Conservation (phyloP, 2,888 invertebrate species). For the Drosophila gaucha region DNA sequence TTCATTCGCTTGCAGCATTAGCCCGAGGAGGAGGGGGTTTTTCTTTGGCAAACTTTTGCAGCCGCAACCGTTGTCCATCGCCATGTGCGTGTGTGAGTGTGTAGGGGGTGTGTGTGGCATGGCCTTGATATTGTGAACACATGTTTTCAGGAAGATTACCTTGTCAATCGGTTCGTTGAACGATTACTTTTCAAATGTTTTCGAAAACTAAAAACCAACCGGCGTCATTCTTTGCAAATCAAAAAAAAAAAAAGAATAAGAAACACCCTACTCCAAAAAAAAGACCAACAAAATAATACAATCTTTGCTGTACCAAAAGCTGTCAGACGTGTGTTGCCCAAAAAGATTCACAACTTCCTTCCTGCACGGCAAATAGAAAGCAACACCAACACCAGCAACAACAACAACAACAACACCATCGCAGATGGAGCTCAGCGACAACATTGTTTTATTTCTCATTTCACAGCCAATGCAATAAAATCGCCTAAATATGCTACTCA, state of each 20-base stretch:
- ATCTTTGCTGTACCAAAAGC: constrained; percentile 56
- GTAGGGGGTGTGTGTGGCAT: constrained; percentile 31
- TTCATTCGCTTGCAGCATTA: constrained; percentile 44
- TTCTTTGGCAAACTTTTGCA: constrained; percentile 54
- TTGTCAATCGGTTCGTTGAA: constrained; percentile 80
- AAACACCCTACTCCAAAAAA: constrained; percentile 16
- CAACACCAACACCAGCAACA: constrained; percentile 21
- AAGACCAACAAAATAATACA: constrained; percentile 26
- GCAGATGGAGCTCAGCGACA: constrained; percentile 59
- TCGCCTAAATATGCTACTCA: constrained; percentile 58
- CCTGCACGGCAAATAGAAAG: constrained; percentile 61
- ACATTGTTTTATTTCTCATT: constrained; percentile 76
- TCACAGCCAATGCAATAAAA: constrained; percentile 73
- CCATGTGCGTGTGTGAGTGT: constrained; percentile 17
- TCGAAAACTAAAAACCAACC: constrained; percentile 52
- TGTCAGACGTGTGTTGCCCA: constrained; percentile 55
- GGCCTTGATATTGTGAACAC: constrained; percentile 74
- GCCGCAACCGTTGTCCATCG: constrained; percentile 18
- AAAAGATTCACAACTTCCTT: constrained; percentile 75
- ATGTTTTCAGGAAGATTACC: constrained; percentile 79
- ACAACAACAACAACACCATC: constrained; percentile 7
- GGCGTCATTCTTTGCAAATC: constrained; percentile 14
- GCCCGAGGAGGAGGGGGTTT: constrained; percentile 15
- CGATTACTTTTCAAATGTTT: constrained; percentile 72
- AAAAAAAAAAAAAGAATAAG: constrained; percentile 6